phyloP scores from a whole-genome alignment of 1,140 invertebrate genomes.

The Stratiolaelaps scimitus region DNA sequence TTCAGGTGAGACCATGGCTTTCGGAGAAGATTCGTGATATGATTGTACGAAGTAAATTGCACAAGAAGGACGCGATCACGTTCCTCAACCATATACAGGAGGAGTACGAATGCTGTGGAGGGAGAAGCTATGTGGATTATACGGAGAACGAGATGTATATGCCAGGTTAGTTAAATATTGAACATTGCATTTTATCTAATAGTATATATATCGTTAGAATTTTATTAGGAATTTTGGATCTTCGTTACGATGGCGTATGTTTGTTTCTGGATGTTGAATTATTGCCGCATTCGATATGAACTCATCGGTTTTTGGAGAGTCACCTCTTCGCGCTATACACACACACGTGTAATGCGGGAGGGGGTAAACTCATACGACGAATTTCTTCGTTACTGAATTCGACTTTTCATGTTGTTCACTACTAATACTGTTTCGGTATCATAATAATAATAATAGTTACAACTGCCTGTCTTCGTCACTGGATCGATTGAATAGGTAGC shows the following conservation, averaged over 20 bases:
- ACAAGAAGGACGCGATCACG: not conserved
- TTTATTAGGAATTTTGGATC: not conserved
- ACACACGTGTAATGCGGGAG: too few relatives aligned
- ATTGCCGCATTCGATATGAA: too few relatives aligned
- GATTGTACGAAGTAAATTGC: not conserved
- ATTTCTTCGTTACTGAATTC: too few relatives aligned
- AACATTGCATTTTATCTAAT: not conserved
- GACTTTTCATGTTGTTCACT: too few relatives aligned
- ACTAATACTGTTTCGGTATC: too few relatives aligned
- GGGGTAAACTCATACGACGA: too few relatives aligned
- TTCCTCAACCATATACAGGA: conserved; percentile 4
- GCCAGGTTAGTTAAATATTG: conserved; percentile 7
- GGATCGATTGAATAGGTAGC: too few relatives aligned
- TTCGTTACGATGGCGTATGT: not conserved
- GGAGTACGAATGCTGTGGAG: not conserved
- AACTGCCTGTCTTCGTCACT: too few relatives aligned
- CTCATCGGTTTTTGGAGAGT: too few relatives aligned
- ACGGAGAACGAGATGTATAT: conserved; percentile 9
- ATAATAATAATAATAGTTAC: too few relatives aligned
- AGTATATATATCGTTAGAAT: not conserved
- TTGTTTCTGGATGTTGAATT: conserved; percentile 7
- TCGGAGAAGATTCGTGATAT: not conserved
- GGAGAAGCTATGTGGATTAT: not conserved
- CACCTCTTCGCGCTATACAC: too few relatives aligned
- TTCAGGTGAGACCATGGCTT: not conserved